Base-by-base conservation (phyloP, 2,113 vertebrate genomes). In the Loxodonta africana region DNA sequence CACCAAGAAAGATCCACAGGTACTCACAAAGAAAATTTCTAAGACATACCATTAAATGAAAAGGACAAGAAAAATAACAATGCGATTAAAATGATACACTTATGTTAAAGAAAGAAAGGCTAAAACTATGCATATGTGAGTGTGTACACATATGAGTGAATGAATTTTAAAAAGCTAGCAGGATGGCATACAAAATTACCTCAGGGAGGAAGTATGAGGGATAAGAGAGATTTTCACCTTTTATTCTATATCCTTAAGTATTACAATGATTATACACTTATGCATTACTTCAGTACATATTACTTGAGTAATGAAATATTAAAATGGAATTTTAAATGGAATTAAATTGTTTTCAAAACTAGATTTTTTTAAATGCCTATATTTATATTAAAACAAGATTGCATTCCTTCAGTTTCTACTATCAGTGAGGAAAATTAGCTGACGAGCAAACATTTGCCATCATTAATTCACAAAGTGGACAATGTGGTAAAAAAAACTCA, bases 91-190 rank as follows among this genome's bases (percentile, higher is more conserved):
- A 53, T 2, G 37, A n/a, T 3, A 15, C 26, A 11, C 6, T 71
- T 11, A 25, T 3, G 4, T 41, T 78, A 53, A 78, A 65, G 63
- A 71, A 46, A 74, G 76, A 44, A 28, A 33, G 33, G 63, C n/a
- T 7, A 41, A 12, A 18, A 23, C 6, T 30, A 25, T 0, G 26
- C 33, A 18, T 2, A 4, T 0, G 12, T 28, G 33, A 76, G 37
- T 12, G 21, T 8, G 67, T 21, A 30, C 60, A 83, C 2, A 44
- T 2, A 37, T 0, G 46, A 74, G 41, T 14, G 9, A 30, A 14
- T 2, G 30, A 5, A 12, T 57, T 25, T 87, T 53, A 21, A 26
- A 77, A 74, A 28, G 37, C 26, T 41, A 37, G 26, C 18, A 74
- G n/a, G n/a, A 74, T 23, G 65, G 37, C 71, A 69, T 69, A 3